Evolutionary conservation across 2,113 vertebrate species (phyloP).

Genomic region (Ciconia boyciana): DNA sequence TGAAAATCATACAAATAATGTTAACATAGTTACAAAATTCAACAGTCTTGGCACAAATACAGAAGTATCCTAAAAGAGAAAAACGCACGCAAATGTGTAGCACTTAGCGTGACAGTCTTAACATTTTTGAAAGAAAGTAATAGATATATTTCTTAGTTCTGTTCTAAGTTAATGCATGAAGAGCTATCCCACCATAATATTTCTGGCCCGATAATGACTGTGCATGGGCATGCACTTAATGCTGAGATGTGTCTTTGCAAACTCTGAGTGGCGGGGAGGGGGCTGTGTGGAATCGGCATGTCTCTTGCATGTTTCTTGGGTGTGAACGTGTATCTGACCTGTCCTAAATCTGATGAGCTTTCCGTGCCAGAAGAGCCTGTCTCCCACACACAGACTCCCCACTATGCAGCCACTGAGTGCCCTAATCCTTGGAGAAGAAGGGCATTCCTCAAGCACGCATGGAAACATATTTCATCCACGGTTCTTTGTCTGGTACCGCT

Average conservation of each 20-base stretch:
- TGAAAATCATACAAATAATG: neutral
- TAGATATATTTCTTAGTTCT: neutral
- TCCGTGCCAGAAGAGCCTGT: neutral
- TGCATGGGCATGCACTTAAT: neutral
- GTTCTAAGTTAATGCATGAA: neutral
- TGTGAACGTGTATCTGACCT: neutral
- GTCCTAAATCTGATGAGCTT: neutral
- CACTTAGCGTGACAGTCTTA: neutral
- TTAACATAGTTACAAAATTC: neutral
- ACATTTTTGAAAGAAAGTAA: neutral
- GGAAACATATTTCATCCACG: neutral
- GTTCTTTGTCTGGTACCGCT: neutral
- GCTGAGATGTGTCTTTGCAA: neutral
- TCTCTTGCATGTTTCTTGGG: neutral
- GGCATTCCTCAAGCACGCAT: neutral
- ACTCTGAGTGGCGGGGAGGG: neutral
- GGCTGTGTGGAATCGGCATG: fast-evolving
- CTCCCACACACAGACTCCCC: neutral
- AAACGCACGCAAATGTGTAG: neutral
- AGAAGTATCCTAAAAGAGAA: neutral
- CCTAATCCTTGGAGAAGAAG: neutral
- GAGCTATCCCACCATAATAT: neutral
- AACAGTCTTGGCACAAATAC: neutral
- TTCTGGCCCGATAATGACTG: neutral
- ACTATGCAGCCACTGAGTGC: neutral